A percentile compares a stretch with the other conserved stretches of the same genome.
Evolutionary conservation across 2,113 vertebrate species (phyloP).

Genomic region (Pungitius pungitius): DNA sequence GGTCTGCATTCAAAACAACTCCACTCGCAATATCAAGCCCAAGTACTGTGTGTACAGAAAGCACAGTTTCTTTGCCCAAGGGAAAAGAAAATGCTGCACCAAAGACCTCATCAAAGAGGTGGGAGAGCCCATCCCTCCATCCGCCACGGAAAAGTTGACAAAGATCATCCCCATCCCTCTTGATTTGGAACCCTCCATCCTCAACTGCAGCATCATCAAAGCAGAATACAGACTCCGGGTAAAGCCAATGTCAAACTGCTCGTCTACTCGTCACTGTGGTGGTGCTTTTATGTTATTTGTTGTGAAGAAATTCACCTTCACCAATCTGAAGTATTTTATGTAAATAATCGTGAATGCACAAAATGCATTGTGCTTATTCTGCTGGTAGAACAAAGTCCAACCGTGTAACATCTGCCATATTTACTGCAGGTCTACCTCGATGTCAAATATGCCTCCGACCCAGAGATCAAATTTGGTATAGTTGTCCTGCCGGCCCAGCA

Average conservation of each 20-base stretch:
- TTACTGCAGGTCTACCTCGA: slow-evolving; percentile 70
- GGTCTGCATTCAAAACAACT: slow-evolving; percentile 71
- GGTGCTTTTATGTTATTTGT: background rate
- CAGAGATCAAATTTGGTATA: slow-evolving; percentile 71
- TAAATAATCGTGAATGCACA: no score
- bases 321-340: background rate
- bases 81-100: slow-evolving; percentile 36
- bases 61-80: slow-evolving; percentile 70
- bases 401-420: background rate
- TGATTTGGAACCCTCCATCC: slow-evolving; percentile 54
- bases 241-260: background rate
- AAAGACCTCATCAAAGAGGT: slow-evolving; percentile 69
- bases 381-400: background rate
- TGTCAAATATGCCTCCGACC: slow-evolving; percentile 70
- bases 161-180: slow-evolving; percentile 63
- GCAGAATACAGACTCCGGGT: slow-evolving; percentile 78
- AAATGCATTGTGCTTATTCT: background rate
- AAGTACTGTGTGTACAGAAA: slow-evolving; percentile 76
- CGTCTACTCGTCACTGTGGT: no score
- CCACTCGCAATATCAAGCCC: slow-evolving; percentile 71
- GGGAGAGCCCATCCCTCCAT: slow-evolving; percentile 69
- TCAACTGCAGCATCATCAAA: slow-evolving; percentile 70
- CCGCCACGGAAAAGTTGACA: slow-evolving; percentile 27
- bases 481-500: slow-evolving; percentile 47
- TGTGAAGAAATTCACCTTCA: background rate